Base-by-base conservation (phyloP, 2,113 vertebrate genomes). In the Phocoena phocoena region DNA sequence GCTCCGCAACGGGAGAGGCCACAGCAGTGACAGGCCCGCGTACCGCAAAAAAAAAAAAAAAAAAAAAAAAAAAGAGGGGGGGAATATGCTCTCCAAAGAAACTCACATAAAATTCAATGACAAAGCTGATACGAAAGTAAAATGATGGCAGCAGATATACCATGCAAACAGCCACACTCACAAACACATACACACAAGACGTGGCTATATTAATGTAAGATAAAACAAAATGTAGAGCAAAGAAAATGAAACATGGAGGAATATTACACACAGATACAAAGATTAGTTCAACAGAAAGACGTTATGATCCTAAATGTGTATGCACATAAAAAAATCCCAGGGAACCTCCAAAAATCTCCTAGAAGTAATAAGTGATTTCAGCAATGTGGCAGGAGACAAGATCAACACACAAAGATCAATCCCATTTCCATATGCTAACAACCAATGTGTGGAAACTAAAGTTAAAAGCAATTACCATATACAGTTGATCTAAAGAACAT, bases 391-490 rank as follows among this genome's bases (percentile, higher is more conserved):
- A 63, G 44, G 85, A 41, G 2, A 65, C 41, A 41, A 41, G 41
- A 41, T 41, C 41, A 41, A 41, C 41, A 41, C 41, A 41, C 21
- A 47, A 28, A 67, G 50, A 28, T 17, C 18, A 47, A 4, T 21
- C 44, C 5, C 10, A 4, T 20, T 60, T 73, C n/a, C 8, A 12
- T 8, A 12, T 10, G 33, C 23, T 4, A 14, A 23, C n/a, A 47
- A 5, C 26, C 20, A 20, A 3, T 8, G 1, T 1, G 2, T 13
- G 6, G 17, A 8, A 26, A 67, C 28, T 10, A 28, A 80, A 36
- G 14, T 53, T 41, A 38, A 53, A 36, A 41, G 44, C 0, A 33
- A 23, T 18, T 55, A 9, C 23, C n/a, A 36, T 5, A 8, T 47
- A 26, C 6, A 11, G 11, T 18, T 53, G 28, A 23, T 55, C 8